Evolutionary conservation across 2,888 invertebrate species (phyloP).

Genomic region (Coremacera marginata): DNA sequence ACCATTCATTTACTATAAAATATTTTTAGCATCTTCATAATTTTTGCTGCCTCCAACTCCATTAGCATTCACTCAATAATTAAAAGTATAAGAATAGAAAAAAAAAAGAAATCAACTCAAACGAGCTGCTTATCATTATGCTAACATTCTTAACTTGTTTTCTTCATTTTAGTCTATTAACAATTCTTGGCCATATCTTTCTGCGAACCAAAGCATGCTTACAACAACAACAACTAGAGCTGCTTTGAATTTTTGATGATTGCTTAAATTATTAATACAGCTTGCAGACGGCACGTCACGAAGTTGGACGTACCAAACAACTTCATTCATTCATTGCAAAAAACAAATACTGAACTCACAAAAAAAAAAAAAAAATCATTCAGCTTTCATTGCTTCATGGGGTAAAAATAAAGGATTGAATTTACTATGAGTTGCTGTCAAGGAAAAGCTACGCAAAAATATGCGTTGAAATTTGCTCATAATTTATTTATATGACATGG

Average conservation of each 20-base stretch:
- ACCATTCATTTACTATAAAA: too few species aligned
- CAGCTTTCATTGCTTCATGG: not conserved
- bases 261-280: slow-evolving; percentile 26
- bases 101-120: too few species aligned
- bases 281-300: slow-evolving; percentile 13
- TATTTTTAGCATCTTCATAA: too few species aligned
- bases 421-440: slow-evolving; percentile 8
- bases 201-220: not conserved
- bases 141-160: not conserved
- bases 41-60: too few species aligned
- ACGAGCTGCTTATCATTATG: too few species aligned
- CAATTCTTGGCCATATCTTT: not conserved
- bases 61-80: too few species aligned
- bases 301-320: not conserved
- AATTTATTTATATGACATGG: slow-evolving; percentile 30
- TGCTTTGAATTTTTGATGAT: slow-evolving; percentile 31
- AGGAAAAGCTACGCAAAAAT: slow-evolving; percentile 4
- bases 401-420: slow-evolving; percentile 20
- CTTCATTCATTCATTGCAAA: not conserved
- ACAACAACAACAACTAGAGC: not conserved
- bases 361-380: not conserved
- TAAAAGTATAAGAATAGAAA: too few species aligned
- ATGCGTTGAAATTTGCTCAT: slow-evolving; percentile 31
- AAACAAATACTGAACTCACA: not conserved
- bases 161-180: not conserved